These are phyloP conservation scores for Sylvilagus floridanus DNA, from an alignment of 2,797 vertebrate genomes.

Conservation along the genomic window DNA sequence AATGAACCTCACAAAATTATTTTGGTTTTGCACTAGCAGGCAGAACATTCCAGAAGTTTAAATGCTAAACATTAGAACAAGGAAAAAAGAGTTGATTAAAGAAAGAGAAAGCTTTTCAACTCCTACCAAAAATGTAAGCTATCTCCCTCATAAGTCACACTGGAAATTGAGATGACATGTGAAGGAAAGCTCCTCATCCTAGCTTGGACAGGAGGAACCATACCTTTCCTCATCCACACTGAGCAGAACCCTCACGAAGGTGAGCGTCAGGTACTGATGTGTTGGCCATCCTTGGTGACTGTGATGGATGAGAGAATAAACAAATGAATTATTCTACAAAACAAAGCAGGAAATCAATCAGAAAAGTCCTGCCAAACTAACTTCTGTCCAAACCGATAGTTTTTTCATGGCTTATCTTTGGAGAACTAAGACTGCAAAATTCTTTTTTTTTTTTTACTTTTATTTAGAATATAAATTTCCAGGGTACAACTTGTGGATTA, in stretches of 20 bases:
- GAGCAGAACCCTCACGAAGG: no score
- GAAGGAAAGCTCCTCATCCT: background rate
- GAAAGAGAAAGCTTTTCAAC: conserved; percentile 8
- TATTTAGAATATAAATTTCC: no score
- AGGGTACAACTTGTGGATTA: no score
- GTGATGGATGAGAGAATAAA: no score
- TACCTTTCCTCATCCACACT: no score
- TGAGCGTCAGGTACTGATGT: background rate
- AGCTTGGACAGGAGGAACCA: no score
- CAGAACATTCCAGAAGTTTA: background rate
- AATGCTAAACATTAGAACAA: background rate
- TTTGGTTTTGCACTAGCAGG: background rate
- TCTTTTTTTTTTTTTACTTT: no score
- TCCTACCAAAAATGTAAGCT: background rate
- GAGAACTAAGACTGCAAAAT: background rate
- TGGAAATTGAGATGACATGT: background rate
- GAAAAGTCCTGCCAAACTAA: background rate
- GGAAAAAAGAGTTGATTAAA: background rate
- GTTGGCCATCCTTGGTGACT: background rate
- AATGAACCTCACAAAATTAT: background rate
- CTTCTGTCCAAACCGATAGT: background rate
- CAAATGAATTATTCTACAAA: background rate
- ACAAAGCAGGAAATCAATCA: background rate
- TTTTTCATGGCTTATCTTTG: background rate
- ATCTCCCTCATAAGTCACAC: background rate